These are phyloP conservation scores for Zaprionus africanus DNA, from an alignment of 1,140 invertebrate genomes.

Conservation along the genomic window DNA sequence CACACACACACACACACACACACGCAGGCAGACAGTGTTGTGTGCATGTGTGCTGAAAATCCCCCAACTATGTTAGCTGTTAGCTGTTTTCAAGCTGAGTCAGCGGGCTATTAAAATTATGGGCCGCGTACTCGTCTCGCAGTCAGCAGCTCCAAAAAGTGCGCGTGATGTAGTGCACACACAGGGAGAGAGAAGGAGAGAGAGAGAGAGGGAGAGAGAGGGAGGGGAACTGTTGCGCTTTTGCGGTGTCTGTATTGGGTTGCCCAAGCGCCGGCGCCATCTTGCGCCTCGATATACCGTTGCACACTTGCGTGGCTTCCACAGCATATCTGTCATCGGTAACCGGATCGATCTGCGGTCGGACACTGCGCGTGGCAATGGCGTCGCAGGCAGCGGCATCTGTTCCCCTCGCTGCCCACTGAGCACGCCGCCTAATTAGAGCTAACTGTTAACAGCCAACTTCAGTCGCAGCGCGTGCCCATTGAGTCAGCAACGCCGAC, in stretches of 20 bases:
- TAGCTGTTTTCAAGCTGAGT: constrained; percentile 22
- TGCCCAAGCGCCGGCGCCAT: constrained; percentile 32
- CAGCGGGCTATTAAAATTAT: constrained; percentile 21
- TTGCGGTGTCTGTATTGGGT: background rate
- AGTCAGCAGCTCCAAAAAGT: background rate
- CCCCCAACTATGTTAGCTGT: constrained; percentile 7
- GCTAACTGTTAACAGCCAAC: constrained; percentile 52
- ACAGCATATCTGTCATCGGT: constrained; percentile 21
- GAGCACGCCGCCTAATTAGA: constrained; percentile 18
- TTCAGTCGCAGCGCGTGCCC: constrained; percentile 31
- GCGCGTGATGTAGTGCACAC: constrained; percentile 4
- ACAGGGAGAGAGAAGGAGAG: background rate
- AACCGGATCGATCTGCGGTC: constrained; percentile 45
- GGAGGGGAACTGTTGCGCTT: background rate
- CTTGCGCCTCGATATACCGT: constrained; percentile 20
- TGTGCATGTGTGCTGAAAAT: constrained; percentile 3
- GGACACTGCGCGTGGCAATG: constrained; percentile 59
- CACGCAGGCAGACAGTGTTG: background rate
- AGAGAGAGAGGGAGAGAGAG: background rate
- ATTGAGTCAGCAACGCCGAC: constrained; percentile 46
- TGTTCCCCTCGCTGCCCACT: background rate
- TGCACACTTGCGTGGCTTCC: constrained; percentile 26
- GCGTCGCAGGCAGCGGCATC: constrained; percentile 11
- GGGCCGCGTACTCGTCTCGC: constrained; percentile 1
- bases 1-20: background rate